Evolutionary conservation across 2,888 invertebrate species (phyloP), one percentile per base, ranked within the genome.

Genomic region (Bugula neritina): DNA sequence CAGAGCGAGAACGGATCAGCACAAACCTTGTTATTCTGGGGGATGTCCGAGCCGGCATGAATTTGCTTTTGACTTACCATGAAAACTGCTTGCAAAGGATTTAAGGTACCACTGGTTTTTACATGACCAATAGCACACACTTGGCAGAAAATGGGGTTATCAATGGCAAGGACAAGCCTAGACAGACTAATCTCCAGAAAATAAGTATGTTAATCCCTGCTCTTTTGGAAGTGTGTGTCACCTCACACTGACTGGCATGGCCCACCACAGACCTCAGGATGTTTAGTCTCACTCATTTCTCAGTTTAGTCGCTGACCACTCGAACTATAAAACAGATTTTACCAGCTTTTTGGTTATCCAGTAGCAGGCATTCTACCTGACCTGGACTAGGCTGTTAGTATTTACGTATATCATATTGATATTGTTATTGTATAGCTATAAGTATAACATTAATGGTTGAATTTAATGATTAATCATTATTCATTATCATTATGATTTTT

Each of bases 101-200:
- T 63, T 63, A 63, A 63, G 63, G 34, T 63, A 31, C 63, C 31
- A 63, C 63, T 63, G 31, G 63, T 31, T 63, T 63, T 63, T 63
- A 10, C 63, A 31, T 27, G 63, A 63, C 29, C 31, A 63, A 34
- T 63, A 63, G 31, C 63, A 63, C 63, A 63, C 63, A 63, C 63
- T 63, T 31, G 34, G 63, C 63, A 63, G 63, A 10, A n/a, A 63
- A 10, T 31, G 34, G 34, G 63, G 31, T 63, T 63, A 63, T 63
- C 63, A 63, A 31, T 31, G 63, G 63, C 63, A 63, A 63, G 63
- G 31, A 31, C 63, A 29, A 31, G 27, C 31, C 13, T n/a, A 10
- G 3, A 5, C 13, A 57, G 13, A 23, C 23, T 10, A 57, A 13
- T 63, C 31, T 31, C 63, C 63, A 63, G 63, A 63, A 63, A 31